Conservation (phyloP, 2,797 vertebrate genomes). For the Danio choprae region DNA sequence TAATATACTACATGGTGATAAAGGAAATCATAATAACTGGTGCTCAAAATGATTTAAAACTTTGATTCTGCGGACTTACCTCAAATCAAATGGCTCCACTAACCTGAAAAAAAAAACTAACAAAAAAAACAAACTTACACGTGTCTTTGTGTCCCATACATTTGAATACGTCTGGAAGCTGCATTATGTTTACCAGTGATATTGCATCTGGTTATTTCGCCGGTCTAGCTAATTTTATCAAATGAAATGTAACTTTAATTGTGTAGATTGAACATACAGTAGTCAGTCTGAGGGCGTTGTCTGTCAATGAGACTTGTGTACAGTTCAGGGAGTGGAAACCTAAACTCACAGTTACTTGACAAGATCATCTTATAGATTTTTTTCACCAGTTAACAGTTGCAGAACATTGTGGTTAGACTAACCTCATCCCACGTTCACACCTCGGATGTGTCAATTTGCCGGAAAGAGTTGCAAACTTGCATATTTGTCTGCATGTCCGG, state of each 20-base stretch:
- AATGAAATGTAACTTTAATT: neutral
- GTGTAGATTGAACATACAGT: neutral
- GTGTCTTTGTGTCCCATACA: too few relatives aligned
- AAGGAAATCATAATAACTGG: neutral
- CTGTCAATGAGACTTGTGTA: neutral
- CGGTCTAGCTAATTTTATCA: neutral
- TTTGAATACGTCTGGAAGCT: neutral
- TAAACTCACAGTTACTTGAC: neutral
- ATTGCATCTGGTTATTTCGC: neutral
- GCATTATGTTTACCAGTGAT: neutral
- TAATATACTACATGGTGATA: neutral
- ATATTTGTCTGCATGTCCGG: neutral
- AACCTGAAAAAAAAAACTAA: neutral
- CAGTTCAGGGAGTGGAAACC: neutral
- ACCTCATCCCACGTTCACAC: constrained; percentile 34
- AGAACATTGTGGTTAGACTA: constrained; percentile 25
- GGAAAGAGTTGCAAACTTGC: constrained; percentile 13
- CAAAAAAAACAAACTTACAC: too few relatives aligned
- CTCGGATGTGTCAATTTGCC: neutral
- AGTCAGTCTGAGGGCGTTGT: neutral
- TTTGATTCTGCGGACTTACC: neutral
- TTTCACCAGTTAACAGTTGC: neutral
- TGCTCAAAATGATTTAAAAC: neutral
- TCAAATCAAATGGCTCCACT: neutral
- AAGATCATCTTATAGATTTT: neutral